These are phyloP conservation scores for Camelus bactrianus DNA, from an alignment of 2,113 vertebrate species.

Conservation along the genomic window DNA sequence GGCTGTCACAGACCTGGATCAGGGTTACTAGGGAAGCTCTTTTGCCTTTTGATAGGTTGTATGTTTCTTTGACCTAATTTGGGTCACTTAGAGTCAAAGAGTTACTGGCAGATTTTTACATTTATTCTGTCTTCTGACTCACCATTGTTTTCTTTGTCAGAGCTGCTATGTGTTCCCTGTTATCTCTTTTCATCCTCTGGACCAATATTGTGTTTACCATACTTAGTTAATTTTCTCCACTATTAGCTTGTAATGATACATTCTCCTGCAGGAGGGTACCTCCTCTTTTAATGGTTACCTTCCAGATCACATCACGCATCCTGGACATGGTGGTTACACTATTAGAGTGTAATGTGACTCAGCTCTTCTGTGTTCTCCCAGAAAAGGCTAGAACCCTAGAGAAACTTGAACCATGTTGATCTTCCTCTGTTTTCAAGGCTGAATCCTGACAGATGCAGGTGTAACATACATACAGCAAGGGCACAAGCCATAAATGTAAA, in stretches of 20 bases:
- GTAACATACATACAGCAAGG: background rate
- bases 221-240: conserved; percentile 6
- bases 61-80: background rate
- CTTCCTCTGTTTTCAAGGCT: background rate
- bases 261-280: background rate
- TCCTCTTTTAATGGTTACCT: background rate
- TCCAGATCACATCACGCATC: background rate
- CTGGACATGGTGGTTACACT: background rate
- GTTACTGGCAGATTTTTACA: background rate
- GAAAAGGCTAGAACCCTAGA: background rate
- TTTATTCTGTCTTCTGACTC: background rate
- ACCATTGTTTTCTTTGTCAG: background rate
- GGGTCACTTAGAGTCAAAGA: background rate
- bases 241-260: background rate
- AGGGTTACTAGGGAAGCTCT: background rate
- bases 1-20: background rate
- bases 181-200: background rate
- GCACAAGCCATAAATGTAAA: background rate
- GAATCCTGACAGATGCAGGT: background rate
- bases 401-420: background rate
- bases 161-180: background rate
- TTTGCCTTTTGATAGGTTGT: background rate
- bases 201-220: background rate
- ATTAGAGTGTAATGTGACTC: background rate
- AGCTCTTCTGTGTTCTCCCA: background rate